These are phyloP conservation scores for Amiota mariae DNA, from an alignment of 2,888 invertebrate species.

Conservation along the genomic window DNA sequence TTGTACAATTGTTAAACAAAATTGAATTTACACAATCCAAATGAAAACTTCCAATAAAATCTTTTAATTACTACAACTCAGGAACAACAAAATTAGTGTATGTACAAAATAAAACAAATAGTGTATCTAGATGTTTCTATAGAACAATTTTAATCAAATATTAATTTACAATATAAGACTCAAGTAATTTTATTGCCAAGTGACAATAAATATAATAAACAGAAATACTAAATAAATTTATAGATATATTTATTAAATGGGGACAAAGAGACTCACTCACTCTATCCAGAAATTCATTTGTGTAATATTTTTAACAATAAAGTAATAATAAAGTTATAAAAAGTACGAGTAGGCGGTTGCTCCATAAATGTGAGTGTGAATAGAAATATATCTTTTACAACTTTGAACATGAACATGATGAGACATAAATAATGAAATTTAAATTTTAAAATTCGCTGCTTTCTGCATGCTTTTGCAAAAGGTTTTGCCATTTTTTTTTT, in stretches of 20 bases:
- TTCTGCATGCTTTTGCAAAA: background rate
- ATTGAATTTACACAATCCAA: too few species aligned
- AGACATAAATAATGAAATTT: conserved; percentile 18
- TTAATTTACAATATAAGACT: conserved; percentile 53
- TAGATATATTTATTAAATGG: background rate
- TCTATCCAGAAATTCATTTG: conserved; percentile 13
- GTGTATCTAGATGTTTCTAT: background rate
- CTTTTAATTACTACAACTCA: too few species aligned
- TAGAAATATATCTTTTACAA: background rate
- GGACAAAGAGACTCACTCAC: background rate
- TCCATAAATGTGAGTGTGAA: background rate
- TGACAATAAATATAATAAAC: too few species aligned
- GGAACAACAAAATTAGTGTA: too few species aligned
- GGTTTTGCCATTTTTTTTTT: too few species aligned
- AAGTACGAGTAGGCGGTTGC: background rate
- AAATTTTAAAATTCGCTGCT: conserved; percentile 9
- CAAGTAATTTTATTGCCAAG: background rate
- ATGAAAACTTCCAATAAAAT: too few species aligned
- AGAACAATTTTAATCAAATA: conserved; percentile 53
- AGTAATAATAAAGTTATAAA: conserved; percentile 19
- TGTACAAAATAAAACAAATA: conserved; percentile 1
- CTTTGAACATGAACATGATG: conserved; percentile 13
- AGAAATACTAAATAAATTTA: too few species aligned
- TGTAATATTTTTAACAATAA: conserved; percentile 11
- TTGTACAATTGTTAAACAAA: too few species aligned